Evolutionary conservation across 2,113 vertebrate species (phyloP).

Genomic region (Heteronetta atricapilla): DNA sequence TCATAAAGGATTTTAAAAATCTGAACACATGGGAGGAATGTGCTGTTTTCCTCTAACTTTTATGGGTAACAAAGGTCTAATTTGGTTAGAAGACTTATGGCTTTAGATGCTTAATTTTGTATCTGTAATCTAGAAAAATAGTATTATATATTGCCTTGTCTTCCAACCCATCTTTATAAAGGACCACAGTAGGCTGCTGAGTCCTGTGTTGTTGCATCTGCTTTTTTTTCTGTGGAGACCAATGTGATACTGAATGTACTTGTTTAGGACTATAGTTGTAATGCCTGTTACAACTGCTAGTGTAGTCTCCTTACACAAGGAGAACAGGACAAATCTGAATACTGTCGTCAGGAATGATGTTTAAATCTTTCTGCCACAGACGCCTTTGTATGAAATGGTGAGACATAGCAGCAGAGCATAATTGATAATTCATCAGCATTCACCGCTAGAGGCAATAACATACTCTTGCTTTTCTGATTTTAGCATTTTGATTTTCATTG

Average conservation of each 20-base stretch:
- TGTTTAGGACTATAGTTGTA: background rate
- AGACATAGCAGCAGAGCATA: background rate
- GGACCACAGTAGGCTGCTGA: rapidly evolving
- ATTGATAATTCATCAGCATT: background rate
- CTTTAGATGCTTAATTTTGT: background rate
- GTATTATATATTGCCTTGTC: background rate
- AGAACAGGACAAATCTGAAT: background rate
- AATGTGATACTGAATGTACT: background rate
- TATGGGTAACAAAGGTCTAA: background rate
- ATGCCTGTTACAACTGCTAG: background rate
- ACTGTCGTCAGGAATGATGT: background rate
- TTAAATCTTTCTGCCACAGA: background rate
- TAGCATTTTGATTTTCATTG: background rate
- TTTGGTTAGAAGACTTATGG: background rate
- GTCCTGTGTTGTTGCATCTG: background rate
- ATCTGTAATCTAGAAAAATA: background rate
- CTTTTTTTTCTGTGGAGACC: background rate
- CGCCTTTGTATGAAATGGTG: background rate
- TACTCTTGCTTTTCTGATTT: background rate
- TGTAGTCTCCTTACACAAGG: background rate
- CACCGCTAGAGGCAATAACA: background rate
- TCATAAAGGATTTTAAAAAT: background rate
- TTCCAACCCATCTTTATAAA: background rate
- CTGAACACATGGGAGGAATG: background rate
- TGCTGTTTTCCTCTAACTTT: background rate